Percentiles rank a stretch among this genome's conserved stretches.
Conservation (phyloP, 2,797 vertebrate species). For the Enteromius radiatus region DNA sequence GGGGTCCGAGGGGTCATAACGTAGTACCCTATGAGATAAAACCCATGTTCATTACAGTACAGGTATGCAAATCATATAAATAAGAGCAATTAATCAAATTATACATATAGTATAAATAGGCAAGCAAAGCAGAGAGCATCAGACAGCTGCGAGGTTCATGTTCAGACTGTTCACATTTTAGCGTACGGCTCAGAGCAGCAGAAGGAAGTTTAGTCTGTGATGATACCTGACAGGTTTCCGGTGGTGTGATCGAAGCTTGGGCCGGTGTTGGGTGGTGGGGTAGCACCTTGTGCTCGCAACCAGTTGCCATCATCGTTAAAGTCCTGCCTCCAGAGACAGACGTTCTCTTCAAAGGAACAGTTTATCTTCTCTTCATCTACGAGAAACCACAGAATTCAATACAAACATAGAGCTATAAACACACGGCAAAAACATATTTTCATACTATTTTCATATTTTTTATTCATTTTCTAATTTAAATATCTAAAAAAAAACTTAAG, state of each 20-base stretch:
- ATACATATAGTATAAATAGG: not conserved
- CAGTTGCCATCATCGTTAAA: slow-evolving; percentile 79
- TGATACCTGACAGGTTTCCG: slow-evolving; percentile 83
- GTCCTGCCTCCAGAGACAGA: slow-evolving; percentile 89
- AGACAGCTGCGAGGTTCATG: not conserved
- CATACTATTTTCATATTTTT: too few relatives aligned
- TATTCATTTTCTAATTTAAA: too few relatives aligned
- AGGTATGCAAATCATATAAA: not conserved
- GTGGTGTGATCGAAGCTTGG: slow-evolving; percentile 88
- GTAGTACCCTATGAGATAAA: slow-evolving; percentile 84
- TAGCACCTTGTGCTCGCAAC: slow-evolving; percentile 75
- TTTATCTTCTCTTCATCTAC: slow-evolving; percentile 80
- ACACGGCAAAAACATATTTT: too few relatives aligned
- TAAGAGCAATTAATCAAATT: not conserved
- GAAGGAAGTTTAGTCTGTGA: not conserved
- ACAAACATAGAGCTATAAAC: not conserved
- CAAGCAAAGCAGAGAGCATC: not conserved
- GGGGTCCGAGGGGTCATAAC: slow-evolving; percentile 78
- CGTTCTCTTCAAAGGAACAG: slow-evolving; percentile 86
- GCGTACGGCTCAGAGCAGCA: not conserved
- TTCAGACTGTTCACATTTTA: not conserved
- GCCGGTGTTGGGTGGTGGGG: slow-evolving; percentile 77
- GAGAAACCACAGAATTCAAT: not conserved
- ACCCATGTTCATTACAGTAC: not conserved
- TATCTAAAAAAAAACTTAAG: too few relatives aligned